Conservation (phyloP, 2,797 vertebrate species). For the Podarcis siculus region DNA sequence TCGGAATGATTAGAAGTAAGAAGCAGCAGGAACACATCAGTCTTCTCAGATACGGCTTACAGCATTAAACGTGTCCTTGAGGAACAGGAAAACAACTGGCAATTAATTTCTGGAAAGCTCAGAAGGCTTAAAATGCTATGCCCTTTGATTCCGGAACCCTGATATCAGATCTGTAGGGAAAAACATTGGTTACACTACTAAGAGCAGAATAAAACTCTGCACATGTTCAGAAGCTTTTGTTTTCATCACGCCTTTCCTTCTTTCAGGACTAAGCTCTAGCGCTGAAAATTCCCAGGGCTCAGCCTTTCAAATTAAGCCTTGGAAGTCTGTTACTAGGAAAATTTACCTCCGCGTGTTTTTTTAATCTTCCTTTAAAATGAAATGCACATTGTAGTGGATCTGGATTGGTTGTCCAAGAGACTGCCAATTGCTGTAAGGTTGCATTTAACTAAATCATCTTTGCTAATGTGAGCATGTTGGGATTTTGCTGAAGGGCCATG, state of each 20-base stretch:
- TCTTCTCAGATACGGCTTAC: not conserved
- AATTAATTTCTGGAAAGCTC: not conserved
- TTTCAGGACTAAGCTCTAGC: not conserved
- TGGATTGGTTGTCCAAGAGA: not conserved
- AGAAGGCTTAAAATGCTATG: not conserved
- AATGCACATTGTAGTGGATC: not conserved
- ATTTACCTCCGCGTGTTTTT: not conserved
- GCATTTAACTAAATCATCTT: not conserved
- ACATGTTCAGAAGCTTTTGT: not conserved
- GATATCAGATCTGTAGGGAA: not conserved
- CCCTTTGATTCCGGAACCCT: not conserved
- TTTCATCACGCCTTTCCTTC: not conserved
- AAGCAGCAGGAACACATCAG: not conserved
- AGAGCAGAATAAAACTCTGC: too few species aligned
- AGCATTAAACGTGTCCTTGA: not conserved
- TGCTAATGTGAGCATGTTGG: not conserved
- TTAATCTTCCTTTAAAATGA: not conserved
- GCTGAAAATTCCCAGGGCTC: not conserved
- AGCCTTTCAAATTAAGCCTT: not conserved
- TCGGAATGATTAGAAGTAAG: not conserved
- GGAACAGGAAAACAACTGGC: not conserved
- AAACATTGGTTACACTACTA: not conserved
- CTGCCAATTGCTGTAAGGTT: not conserved
- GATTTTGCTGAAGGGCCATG: not conserved
- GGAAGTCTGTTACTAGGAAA: not conserved